phyloP scores from a whole-genome alignment of 2,113 vertebrate species.

The Xiphophorus maculatus region DNA sequence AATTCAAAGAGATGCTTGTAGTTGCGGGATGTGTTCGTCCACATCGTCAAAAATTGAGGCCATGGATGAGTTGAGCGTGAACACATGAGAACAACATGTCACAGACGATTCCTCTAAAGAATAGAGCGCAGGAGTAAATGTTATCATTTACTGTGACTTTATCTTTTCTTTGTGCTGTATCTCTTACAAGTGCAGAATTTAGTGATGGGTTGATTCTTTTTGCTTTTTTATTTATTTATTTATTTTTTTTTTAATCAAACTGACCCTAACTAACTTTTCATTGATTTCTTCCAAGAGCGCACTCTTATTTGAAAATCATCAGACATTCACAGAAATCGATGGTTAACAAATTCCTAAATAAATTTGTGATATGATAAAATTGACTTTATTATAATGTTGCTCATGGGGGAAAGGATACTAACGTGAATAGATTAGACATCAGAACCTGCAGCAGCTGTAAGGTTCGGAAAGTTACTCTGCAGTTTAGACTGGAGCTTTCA shows the following conservation, averaged over 20 bases:
- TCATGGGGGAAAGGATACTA: no score
- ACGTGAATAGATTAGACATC: no score
- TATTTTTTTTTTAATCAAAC: background rate
- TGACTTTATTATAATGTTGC: no score
- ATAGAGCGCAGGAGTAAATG: constrained; percentile 35
- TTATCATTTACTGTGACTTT: constrained; percentile 27
- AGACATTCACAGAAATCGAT: no score
- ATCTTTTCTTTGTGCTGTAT: constrained; percentile 13
- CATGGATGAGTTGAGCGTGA: constrained; percentile 27
- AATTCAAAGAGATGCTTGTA: constrained; percentile 11
- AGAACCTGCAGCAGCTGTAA: no score
- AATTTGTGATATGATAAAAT: no score
- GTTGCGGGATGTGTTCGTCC: constrained; percentile 35
- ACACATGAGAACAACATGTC: constrained; percentile 19
- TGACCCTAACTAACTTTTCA: background rate
- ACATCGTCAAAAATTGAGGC: constrained; percentile 13
- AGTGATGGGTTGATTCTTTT: constrained; percentile 1
- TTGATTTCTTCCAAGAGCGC: background rate
- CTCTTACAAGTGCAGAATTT: background rate
- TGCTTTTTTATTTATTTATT: no score
- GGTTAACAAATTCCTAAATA: no score
- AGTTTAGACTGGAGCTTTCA: no score
- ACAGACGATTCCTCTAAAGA: constrained; percentile 20
- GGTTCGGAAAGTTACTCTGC: no score
- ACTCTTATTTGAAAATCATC: background rate